These are phyloP conservation scores for Crenuchus spilurus DNA, from an alignment of 2,797 vertebrate genomes.

Conservation along the genomic window DNA sequence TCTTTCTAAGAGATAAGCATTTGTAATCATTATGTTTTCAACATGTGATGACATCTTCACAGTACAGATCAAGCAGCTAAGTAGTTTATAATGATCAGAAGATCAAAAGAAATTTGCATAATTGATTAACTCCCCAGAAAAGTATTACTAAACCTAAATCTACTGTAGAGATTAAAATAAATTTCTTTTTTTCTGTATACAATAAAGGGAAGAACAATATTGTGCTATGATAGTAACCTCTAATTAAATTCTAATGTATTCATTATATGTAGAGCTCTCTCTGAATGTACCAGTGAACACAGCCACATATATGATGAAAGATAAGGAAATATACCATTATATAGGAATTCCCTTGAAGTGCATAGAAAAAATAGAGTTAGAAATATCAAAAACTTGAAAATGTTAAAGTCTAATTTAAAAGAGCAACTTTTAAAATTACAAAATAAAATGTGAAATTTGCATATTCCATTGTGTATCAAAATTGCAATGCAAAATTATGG, in stretches of 20 bases:
- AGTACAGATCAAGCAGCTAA: not conserved
- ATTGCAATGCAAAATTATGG: not conserved
- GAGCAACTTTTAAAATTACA: not conserved
- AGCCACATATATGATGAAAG: not conserved
- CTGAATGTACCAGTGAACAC: not conserved
- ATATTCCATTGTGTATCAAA: not conserved
- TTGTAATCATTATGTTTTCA: not conserved
- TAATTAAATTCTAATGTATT: not conserved
- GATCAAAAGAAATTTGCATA: not conserved
- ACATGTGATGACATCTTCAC: not conserved
- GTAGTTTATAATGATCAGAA: not conserved
- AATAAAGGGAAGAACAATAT: not conserved
- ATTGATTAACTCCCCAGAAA: not conserved
- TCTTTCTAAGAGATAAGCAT: not conserved
- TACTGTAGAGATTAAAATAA: not conserved
- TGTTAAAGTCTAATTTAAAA: not conserved
- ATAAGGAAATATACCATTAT: not conserved
- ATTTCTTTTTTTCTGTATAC: not conserved
- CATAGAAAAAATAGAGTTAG: slow-evolving; percentile 3
- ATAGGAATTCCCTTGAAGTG: not conserved
- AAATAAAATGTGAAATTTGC: not conserved
- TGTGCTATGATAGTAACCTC: not conserved
- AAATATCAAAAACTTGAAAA: not conserved
- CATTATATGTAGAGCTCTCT: not conserved
- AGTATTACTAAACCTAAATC: not conserved